Evolutionary conservation across 2,888 invertebrate species (phyloP), one percentile per base, ranked within the genome.

Genomic region (Stenoptilia bipunctidactyla): DNA sequence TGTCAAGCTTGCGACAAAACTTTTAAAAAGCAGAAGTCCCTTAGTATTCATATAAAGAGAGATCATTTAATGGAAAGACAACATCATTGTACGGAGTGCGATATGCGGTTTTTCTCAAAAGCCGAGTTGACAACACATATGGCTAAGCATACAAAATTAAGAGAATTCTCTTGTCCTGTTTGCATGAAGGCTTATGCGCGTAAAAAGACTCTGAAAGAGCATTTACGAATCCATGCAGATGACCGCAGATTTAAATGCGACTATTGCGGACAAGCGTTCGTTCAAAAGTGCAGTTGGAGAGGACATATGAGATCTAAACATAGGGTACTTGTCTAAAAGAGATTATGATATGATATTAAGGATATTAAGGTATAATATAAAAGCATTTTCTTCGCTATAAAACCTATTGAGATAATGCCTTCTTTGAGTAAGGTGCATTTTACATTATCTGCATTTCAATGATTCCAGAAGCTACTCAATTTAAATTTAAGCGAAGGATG

Each of bases 21-120:
- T 0, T 76, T 72, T 34, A 51, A 53, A 6, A 61, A 62, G 9
- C 65, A 67, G 36, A 52, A 61, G n/a, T 47, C 56, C 0, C 40
- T 75, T 1, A 47, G 61, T 0, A 48, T 50, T 0, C 76, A 76
- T 34, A 65, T 56, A 2, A 72, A 64, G 45, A 68, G 64, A 42
- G 67, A 76, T 8, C 85, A 85, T 41, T 55, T 85, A 2, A 50
- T 68, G 56, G 73, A 75, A 41, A 53, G 63, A 15, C 59, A 65
- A 10, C 79, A 74, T 27, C 66, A 64, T 13, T 86, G 86, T 36
- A 52, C 55, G 0, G 63, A 80, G 8, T 86, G 86, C 33, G 74
- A 73, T 0, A 77, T 71, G 55, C 56, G 53, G 4, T 73, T 72
- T 30, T 76, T 62, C 39, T 52, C 52, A 0, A 53, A 52, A 15